Percentiles rank a stretch among this genome's conserved stretches.
Evolutionary conservation across 2,888 invertebrate species (phyloP).

Genomic region (Lasioglossum villosulum): DNA sequence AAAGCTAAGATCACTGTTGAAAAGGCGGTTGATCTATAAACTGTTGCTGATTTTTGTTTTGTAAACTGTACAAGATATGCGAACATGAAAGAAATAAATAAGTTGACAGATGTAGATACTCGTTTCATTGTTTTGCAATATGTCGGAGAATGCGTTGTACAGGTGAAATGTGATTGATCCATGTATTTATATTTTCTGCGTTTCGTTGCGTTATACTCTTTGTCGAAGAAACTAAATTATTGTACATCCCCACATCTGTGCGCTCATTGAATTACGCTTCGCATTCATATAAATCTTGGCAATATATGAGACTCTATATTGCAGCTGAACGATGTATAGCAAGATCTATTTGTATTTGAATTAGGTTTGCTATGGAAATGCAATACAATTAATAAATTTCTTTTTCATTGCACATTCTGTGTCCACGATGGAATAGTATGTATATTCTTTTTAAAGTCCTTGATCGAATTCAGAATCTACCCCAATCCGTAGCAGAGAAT

Average conservation of each 20-base stretch:
- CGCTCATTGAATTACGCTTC: conserved; percentile 27
- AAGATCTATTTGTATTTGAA: conserved; percentile 40
- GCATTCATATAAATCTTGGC: conserved; percentile 12
- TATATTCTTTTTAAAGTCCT: conserved; percentile 36
- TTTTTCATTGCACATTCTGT: conserved; percentile 41
- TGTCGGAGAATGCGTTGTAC: conserved; percentile 33
- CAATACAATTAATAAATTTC: conserved; percentile 44
- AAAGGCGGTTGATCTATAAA: conserved; percentile 72
- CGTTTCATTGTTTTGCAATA: conserved; percentile 59
- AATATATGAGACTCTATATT: conserved; percentile 13
- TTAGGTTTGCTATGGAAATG: conserved; percentile 43
- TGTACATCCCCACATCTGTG: conserved; percentile 15
- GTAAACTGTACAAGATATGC: conserved; percentile 59
- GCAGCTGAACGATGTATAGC: conserved; percentile 38
- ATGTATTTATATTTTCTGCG: conserved; percentile 23
- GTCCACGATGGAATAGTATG: conserved; percentile 26
- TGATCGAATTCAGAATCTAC: conserved; percentile 66
- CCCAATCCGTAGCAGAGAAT: conserved; percentile 61
- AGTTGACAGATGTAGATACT: conserved; percentile 59
- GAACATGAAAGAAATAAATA: conserved; percentile 62
- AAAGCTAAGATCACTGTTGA: conserved; percentile 62
- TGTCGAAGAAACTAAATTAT: conserved; percentile 29
- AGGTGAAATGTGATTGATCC: conserved; percentile 22
- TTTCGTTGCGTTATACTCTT: conserved; percentile 21
- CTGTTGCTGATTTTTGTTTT: conserved; percentile 55